Evolutionary conservation across 2,113 vertebrate species (phyloP).

Genomic region (Aspidoscelis tigris): DNA sequence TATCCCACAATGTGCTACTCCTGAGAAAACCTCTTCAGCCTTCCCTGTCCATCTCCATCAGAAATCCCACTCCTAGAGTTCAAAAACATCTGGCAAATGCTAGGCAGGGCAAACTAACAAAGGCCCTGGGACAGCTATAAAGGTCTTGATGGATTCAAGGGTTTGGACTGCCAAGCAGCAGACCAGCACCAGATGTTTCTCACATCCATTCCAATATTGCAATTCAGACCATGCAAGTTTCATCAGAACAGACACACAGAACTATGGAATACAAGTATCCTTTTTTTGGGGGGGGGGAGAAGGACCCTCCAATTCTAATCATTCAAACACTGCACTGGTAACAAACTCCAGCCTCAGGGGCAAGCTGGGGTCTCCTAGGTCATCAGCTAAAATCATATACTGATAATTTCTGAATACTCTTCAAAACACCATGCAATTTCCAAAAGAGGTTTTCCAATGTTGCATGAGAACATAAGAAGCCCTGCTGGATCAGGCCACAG

Average conservation of each 20-base stretch:
- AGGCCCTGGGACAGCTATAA: neutral
- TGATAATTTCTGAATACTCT: too few relatives aligned
- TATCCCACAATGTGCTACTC: neutral
- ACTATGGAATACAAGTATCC: neutral
- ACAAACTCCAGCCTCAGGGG: neutral
- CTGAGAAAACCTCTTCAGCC: neutral
- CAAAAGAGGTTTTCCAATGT: too few relatives aligned
- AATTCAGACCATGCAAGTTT: conserved; percentile 8
- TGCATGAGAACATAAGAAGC: too few relatives aligned
- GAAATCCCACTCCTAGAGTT: neutral
- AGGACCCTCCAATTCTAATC: neutral
- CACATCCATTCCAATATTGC: neutral
- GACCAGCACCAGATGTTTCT: neutral
- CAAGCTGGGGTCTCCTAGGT: too few relatives aligned
- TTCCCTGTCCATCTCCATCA: neutral
- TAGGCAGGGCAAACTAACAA: neutral
- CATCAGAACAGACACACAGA: neutral
- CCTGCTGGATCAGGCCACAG: too few relatives aligned
- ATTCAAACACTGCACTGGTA: conserved; percentile 17
- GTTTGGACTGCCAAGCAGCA: neutral
- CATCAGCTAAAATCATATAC: too few relatives aligned
- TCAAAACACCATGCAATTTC: too few relatives aligned
- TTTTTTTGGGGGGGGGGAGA: neutral
- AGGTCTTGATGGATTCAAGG: neutral
- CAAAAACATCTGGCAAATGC: neutral